Conservation (phyloP, 2,888 invertebrate species). For the Lithophane socia region DNA sequence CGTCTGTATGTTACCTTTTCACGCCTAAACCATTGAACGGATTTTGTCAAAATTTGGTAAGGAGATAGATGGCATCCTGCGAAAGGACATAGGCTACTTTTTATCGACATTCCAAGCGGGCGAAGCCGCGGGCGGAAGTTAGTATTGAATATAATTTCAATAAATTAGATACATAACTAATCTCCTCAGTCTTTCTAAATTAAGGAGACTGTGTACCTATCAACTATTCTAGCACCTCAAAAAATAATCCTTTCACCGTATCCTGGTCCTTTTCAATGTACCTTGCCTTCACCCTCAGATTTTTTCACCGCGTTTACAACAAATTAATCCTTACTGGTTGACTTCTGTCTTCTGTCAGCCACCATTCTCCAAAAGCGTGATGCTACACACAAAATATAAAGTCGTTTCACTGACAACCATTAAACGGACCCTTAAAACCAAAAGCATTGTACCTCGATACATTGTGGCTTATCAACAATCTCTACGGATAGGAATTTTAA, state of each 20-base stretch:
- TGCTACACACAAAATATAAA: conserved; percentile 57
- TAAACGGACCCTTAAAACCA: conserved; percentile 57
- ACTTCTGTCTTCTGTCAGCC: neutral
- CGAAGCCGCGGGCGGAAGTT: no score
- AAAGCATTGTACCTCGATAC: conserved; percentile 68
- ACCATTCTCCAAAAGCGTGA: conserved; percentile 39
- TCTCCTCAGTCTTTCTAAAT: neutral
- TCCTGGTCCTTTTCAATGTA: neutral
- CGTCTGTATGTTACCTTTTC: no score
- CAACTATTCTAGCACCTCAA: neutral
- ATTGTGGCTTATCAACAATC: conserved; percentile 65
- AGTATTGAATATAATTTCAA: neutral
- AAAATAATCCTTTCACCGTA: neutral
- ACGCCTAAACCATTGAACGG: no score
- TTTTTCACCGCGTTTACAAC: neutral
- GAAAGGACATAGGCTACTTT: no score
- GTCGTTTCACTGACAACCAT: conserved; percentile 55
- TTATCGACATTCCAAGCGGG: no score
- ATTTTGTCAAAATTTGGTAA: no score
- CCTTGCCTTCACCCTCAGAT: neutral
- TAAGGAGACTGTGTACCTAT: neutral
- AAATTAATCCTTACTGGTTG: neutral
- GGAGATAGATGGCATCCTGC: no score
- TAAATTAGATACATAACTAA: no score
- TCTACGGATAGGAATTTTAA: conserved; percentile 70